A percentile compares a stretch with the other conserved stretches of the same genome.
phyloP scores from a whole-genome alignment of 1,140 invertebrate species.

The Drosophila novamexicana region DNA sequence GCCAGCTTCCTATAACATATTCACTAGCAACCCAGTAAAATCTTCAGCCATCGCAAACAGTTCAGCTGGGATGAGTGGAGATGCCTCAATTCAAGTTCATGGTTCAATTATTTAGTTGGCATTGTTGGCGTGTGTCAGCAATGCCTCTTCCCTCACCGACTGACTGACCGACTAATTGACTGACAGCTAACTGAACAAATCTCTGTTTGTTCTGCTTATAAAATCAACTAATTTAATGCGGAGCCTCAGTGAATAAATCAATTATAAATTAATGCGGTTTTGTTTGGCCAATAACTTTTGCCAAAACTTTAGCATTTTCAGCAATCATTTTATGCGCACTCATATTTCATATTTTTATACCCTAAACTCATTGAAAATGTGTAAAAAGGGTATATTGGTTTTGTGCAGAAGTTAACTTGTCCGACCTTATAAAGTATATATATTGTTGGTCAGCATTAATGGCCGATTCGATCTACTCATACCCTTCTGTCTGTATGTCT shows the following conservation, averaged over 20 bases:
- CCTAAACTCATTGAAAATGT: too few species aligned
- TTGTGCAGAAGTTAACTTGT: too few species aligned
- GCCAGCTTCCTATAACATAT: conserved; percentile 1
- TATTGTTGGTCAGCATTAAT: too few species aligned
- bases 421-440: too few species aligned
- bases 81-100: conserved; percentile 74
- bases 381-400: too few species aligned
- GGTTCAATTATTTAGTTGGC: conserved; percentile 64
- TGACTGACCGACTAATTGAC: conserved; percentile 4
- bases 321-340: conserved; percentile 17
- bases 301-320: conserved; percentile 12
- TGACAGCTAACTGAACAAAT: conserved; percentile 46
- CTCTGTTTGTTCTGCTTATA: conserved; percentile 59
- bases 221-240: conserved; percentile 59
- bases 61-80: conserved; percentile 1
- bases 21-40: background rate
- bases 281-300: conserved; percentile 25
- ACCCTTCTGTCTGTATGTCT: too few species aligned
- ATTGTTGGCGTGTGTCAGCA: conserved; percentile 27
- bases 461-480: too few species aligned
- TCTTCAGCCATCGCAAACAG: background rate
- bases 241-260: conserved; percentile 15
- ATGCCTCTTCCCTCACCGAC: background rate
- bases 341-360: conserved; percentile 6
- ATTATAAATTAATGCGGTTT: conserved; percentile 31